Evolutionary conservation across 2,888 invertebrate species (phyloP), one percentile per base, ranked within the genome.

Genomic region (Chloroclystis v-ata): DNA sequence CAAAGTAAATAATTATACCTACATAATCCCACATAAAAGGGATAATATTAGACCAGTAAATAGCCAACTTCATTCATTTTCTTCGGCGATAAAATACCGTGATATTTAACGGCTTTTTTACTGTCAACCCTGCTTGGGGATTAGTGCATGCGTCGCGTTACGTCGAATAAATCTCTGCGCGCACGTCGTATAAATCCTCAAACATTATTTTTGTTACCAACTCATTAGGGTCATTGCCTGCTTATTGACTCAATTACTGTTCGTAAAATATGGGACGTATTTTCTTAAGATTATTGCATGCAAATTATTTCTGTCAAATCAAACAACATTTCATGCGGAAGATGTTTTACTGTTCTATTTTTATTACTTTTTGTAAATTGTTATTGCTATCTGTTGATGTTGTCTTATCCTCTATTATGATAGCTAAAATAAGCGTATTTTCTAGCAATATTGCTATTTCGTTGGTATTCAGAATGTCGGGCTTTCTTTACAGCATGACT

Each of bases 161-260:
- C 66, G 66, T 72, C 72, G 66, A 72, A 84, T 86, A 87, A 87
- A 86, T 87, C 83, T 73, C 75, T 77, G 78, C 78, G 79, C 82
- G 75, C 73, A 80, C 83, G 81, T 83, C 75, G 62, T 72, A 85
- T 86, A 86, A 83, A 86, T 86, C 81, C 82, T 75, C 68, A 67
- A 66, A 75, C 82, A 86, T 85, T 86, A 86, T 86, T 86, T 85
- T 83, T 83, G 84, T 85, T 84, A 75, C 79, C 78, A 76, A 74
- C 85, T 84, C 85, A 84, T 85, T 85, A 84, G 81, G 86, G 87
- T 86, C 86, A 82, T 86, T 85, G 86, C 67, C 85, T 82, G 81
- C 78, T 76, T 75, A 83, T 80, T 83, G 84, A 77, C 82, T 85
- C 83, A 81, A 79, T 82, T 81, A 78, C 66, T 63, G 49, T 66